These are phyloP conservation scores for Apomyelois bistriatella DNA, from an alignment of 2,888 invertebrate species.

Conservation along the genomic window DNA sequence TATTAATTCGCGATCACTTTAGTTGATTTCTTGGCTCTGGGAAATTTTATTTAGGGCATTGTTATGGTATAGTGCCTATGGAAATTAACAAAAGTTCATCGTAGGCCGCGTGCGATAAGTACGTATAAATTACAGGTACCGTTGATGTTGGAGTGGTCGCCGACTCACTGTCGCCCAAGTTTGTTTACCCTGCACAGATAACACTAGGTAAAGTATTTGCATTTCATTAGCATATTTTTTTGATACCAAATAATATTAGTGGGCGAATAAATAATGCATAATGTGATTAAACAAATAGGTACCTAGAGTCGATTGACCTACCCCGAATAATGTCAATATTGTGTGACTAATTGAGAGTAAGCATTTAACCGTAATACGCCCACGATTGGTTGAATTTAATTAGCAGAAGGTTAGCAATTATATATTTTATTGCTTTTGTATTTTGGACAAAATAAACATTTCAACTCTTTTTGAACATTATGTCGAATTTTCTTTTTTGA, in stretches of 20 bases:
- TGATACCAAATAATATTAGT: conserved; percentile 33
- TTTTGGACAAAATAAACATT: too few relatives aligned
- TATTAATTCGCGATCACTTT: not conserved
- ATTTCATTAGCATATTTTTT: conserved; percentile 54
- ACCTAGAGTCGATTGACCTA: conserved; percentile 22
- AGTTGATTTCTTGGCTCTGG: not conserved
- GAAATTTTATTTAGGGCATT: conserved; percentile 8
- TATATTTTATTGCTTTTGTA: too few relatives aligned
- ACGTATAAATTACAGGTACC: conserved; percentile 39
- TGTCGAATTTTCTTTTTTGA: too few relatives aligned
- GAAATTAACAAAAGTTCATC: conserved; percentile 14
- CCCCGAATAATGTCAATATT: conserved; percentile 12
- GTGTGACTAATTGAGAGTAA: conserved; percentile 8
- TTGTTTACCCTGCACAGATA: conserved; percentile 41
- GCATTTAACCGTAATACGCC: not conserved
- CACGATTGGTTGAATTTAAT: not conserved
- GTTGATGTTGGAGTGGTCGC: conserved; percentile 38
- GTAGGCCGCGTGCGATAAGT: conserved; percentile 15
- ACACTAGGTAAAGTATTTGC: conserved; percentile 41
- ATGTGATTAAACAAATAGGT: conserved; percentile 26
- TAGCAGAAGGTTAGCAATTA: too few relatives aligned
- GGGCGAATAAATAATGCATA: conserved; percentile 30
- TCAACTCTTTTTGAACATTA: too few relatives aligned
- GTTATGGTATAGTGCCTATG: not conserved
- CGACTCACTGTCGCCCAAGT: conserved; percentile 33